A percentile compares a stretch with the other conserved stretches of the same genome.
Evolutionary conservation across 2,113 vertebrate species (phyloP).

Genomic region (Sprattus sprattus): DNA sequence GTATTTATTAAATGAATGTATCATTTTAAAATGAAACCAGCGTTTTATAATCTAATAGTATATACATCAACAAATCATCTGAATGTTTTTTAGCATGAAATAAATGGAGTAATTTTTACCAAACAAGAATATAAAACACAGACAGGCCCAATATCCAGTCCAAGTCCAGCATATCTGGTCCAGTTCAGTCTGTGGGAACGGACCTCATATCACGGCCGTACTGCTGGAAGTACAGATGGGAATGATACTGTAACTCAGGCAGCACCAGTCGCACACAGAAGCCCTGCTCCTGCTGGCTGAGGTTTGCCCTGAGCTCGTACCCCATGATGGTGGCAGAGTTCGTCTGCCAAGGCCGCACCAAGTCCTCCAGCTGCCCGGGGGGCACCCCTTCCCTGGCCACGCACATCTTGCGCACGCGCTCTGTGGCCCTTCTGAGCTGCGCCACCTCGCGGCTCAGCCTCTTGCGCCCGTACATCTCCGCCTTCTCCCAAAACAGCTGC

Average conservation of each 20-base stretch:
- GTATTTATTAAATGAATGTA: background rate
- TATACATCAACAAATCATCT: background rate
- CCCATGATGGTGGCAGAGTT: slow-evolving; percentile 45
- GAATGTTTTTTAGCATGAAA: background rate
- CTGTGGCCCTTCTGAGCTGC: slow-evolving; percentile 33
- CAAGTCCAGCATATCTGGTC: background rate
- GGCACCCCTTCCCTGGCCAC: slow-evolving; percentile 37
- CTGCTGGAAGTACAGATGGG: slow-evolving; percentile 52
- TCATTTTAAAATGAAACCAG: background rate
- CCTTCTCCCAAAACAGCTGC: slow-evolving; percentile 53
- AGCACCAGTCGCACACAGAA: slow-evolving; percentile 54
- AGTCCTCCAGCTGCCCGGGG: slow-evolving; percentile 42
- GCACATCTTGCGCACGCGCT: slow-evolving; percentile 33
- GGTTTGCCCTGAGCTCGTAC: slow-evolving; percentile 44
- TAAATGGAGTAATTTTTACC: background rate
- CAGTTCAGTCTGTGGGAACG: slow-evolving; percentile 29
- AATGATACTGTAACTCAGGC: slow-evolving; percentile 54
- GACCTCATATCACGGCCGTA: slow-evolving; percentile 48
- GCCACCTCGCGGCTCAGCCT: slow-evolving; percentile 46
- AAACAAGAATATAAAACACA: background rate
- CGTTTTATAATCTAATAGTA: background rate
- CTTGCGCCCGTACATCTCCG: slow-evolving; percentile 35
- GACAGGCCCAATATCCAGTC: background rate
- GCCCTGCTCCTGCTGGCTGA: slow-evolving; percentile 40
- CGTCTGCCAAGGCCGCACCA: slow-evolving; percentile 44